phyloP scores from a whole-genome alignment of 2,797 vertebrate genomes.

The Sebastes ruberrimus region DNA sequence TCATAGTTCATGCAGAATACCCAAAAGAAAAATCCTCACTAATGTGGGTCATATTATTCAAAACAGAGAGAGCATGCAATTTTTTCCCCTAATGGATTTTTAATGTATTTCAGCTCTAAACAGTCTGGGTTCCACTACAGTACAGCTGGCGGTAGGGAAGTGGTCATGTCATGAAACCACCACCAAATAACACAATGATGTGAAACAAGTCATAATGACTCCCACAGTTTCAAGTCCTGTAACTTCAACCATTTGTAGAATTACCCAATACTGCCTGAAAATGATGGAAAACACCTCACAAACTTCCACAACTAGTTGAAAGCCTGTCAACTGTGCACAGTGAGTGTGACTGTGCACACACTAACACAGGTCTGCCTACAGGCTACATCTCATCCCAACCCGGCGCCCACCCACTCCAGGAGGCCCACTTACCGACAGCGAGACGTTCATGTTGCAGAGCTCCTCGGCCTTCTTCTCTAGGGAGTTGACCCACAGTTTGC shows the following conservation, averaged over 20 bases:
- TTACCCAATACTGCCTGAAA: background rate
- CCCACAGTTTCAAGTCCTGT: background rate
- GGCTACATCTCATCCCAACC: background rate
- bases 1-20: background rate
- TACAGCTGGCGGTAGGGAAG: background rate
- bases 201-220: constrained; percentile 5
- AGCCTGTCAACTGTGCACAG: background rate
- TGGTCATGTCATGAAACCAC: background rate
- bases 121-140: background rate
- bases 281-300: constrained; percentile 5
- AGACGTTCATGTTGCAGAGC: constrained; percentile 92
- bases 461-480: constrained; percentile 98
- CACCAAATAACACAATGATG: constrained; percentile 6
- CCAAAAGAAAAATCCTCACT: background rate
- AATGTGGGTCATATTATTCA: background rate
- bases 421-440: constrained; percentile 90
- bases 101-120: background rate
- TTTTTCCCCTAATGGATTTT: background rate
- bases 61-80: background rate
- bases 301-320: constrained; percentile 17
- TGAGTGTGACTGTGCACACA: background rate
- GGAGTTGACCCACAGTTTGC: constrained; percentile 95
- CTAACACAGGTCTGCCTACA: constrained; percentile 1
- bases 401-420: constrained; percentile 15
- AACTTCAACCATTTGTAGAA: background rate